phyloP scores from a whole-genome alignment of 2,113 vertebrate species.

The Thamnophis sirtalis region DNA sequence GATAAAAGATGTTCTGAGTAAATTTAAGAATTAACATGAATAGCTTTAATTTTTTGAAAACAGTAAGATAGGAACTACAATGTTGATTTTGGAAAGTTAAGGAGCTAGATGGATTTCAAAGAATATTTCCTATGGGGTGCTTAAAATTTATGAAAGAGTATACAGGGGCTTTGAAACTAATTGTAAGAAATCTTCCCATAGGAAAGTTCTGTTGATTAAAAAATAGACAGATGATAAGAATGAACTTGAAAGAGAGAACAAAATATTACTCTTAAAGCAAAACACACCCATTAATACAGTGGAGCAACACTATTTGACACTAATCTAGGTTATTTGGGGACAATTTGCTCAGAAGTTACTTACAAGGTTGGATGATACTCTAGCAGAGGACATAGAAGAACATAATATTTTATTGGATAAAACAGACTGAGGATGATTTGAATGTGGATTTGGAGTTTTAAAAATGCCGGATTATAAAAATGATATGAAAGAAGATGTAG shows the following conservation, averaged over 20 bases:
- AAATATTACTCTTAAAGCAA: not conserved
- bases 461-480: not conserved
- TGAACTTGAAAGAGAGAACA: not conserved
- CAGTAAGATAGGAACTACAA: not conserved
- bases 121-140: not conserved
- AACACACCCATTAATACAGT: not conserved
- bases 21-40: not conserved
- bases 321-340: not conserved
- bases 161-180: not conserved
- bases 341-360: not conserved
- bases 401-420: not conserved
- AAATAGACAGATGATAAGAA: not conserved
- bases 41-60: not conserved
- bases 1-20: not conserved
- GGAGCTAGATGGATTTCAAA: not conserved
- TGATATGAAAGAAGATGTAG: not conserved
- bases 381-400: not conserved
- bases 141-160: not conserved
- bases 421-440: not conserved
- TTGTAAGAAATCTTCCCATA: not conserved
- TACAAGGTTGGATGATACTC: not conserved
- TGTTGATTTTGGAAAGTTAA: not conserved
- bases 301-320: not conserved
- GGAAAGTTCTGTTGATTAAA: not conserved
- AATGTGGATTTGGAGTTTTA: not conserved